Conservation (phyloP, 2,797 vertebrate genomes). For the Sciurus vulgaris region DNA sequence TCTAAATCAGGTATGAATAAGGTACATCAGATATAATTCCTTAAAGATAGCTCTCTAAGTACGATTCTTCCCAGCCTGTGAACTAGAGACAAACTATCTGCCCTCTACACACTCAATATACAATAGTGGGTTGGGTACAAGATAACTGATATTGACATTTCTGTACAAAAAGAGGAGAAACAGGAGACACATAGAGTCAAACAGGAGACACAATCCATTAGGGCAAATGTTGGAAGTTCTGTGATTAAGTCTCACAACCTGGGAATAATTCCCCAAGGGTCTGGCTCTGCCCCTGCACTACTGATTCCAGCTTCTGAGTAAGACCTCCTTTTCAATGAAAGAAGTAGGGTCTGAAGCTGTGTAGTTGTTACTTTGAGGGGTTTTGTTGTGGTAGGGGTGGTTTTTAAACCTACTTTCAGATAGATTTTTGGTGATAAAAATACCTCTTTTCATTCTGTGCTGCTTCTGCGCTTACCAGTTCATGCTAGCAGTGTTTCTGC, state of each 20-base stretch:
- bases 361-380: too few species aligned
- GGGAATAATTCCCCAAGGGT: background rate
- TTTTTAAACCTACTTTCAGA: background rate
- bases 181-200: background rate
- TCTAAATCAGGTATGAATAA: background rate
- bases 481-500: background rate
- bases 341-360: background rate
- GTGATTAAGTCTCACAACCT: background rate
- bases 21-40: background rate
- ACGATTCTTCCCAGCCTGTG: background rate
- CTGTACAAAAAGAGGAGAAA: background rate
- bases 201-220: too few species aligned
- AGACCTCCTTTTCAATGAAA: background rate
- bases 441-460: background rate
- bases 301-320: background rate
- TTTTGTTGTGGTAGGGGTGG: too few species aligned
- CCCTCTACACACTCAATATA: background rate
- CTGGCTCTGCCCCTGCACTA: background rate
- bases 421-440: background rate
- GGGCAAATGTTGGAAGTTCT: background rate
- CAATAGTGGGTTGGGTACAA: background rate
- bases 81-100: background rate
- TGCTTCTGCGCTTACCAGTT: background rate
- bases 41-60: background rate
- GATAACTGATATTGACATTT: background rate